Evolutionary conservation across 2,113 vertebrate genomes (phyloP).

Genomic region (Cyprinodon variegatus): DNA sequence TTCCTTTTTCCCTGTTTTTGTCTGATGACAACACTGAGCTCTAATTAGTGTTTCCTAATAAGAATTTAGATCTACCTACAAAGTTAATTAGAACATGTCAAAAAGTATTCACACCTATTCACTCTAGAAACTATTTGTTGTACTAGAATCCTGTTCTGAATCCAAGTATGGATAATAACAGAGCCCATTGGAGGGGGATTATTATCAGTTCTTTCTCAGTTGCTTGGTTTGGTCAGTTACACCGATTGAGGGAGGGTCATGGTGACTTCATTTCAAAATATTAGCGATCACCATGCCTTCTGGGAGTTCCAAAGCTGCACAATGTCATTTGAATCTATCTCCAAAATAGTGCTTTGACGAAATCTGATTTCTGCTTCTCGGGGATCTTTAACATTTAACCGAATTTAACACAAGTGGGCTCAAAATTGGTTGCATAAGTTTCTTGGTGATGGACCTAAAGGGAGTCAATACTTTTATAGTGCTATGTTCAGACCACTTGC

Average conservation of each 20-base stretch:
- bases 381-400: too few species aligned
- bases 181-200: too few species aligned
- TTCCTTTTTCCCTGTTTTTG: neutral
- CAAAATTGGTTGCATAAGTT: neutral
- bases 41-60: neutral
- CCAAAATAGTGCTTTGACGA: neutral
- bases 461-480: too few species aligned
- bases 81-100: too few species aligned
- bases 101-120: too few species aligned
- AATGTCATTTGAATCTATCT: neutral
- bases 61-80: neutral
- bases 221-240: too few species aligned
- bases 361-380: neutral
- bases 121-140: neutral
- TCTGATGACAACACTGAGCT: neutral
- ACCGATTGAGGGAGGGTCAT: neutral
- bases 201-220: neutral
- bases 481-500: too few species aligned
- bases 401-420: too few species aligned
- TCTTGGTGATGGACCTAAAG: neutral
- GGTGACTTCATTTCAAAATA: too few species aligned
- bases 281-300: neutral
- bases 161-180: too few species aligned
- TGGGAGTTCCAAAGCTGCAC: neutral
- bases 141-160: neutral